phyloP scores from a whole-genome alignment of 2,888 invertebrate genomes.

The Dryomyza anilis region DNA sequence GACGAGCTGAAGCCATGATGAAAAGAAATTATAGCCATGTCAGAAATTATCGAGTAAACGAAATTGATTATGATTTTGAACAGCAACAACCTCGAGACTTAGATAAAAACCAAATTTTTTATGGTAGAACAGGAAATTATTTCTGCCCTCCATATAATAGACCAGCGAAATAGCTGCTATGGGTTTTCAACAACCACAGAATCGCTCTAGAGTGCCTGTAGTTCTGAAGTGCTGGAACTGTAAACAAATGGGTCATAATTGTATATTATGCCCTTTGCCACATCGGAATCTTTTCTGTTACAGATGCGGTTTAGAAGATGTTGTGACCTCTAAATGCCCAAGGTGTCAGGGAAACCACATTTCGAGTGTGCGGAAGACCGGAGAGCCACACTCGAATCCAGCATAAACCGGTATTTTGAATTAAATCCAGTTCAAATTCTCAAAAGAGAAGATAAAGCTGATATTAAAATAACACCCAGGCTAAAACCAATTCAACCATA shows the following conservation, averaged over 20 bases:
- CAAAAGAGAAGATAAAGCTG: background rate
- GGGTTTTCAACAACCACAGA: too few species aligned
- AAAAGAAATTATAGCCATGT: background rate
- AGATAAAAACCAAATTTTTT: too few species aligned
- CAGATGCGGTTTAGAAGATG: background rate
- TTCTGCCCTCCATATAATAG: too few species aligned
- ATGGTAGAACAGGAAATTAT: too few species aligned
- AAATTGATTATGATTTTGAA: background rate
- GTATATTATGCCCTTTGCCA: background rate
- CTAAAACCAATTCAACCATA: too few species aligned
- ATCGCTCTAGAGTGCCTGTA: too few species aligned
- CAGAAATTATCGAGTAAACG: background rate
- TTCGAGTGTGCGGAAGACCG: background rate
- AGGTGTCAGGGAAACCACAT: background rate
- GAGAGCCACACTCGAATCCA: background rate
- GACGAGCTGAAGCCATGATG: constrained; percentile 5
- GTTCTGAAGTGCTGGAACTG: background rate
- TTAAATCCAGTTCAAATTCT: too few species aligned
- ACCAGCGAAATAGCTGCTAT: background rate
- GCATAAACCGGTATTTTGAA: background rate
- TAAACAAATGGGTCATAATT: background rate
- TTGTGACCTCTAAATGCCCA: background rate
- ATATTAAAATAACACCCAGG: too few species aligned
- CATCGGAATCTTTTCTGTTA: background rate
- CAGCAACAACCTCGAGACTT: too few species aligned